Evolutionary conservation across 2,797 vertebrate species (phyloP), one percentile per base, ranked within the genome.

Genomic region (Holocentrus rufus): DNA sequence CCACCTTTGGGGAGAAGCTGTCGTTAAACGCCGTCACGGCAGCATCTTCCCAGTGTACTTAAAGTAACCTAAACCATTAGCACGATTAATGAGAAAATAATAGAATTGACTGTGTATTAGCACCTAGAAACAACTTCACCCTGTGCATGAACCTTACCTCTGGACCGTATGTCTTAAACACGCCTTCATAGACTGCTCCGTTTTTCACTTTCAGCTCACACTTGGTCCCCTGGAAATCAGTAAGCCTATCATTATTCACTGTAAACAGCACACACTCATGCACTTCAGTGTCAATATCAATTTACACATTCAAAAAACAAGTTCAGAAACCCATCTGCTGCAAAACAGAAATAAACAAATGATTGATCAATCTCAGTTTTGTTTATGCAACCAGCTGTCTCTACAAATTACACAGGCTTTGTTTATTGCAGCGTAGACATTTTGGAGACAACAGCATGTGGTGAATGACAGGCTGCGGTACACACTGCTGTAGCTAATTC

Each of bases 191-290:
- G 87, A 98, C 88, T 55, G 94, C 94, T 90, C 97, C 97, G 27
- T 97, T 98, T 94, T 98, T 98, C 83, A 99, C 98, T 91, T 98
- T 97, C 81, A 99, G 95, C 93, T 99, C 98, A 95, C 98, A 99
- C 93, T 98, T 99, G 90, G 95, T 96, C 92, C 98, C 98, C 98
- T 99, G 84, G 68, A 83, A 83, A 86, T 75, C 50, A 90, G 53
- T 49, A 72, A 55, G 42, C 31, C 5, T 9, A 11, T 71, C 30
- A 65, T 81, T 80, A 87, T 72, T 86, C 64, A 85, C 1, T 22
- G 59, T 74, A 69, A 27, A 15, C 5, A 39, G 44, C 52, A 54
- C 8, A 59, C 14, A 60, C 15, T 73, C 68, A 58, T 66, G 79
- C 63, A 70, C 60, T 50, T 8, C 62, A 69, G 50, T 62, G 61